Percentiles rank a stretch among this genome's conserved stretches.
phyloP scores from a whole-genome alignment of 1,140 invertebrate species.

The Whitmania pigra region DNA sequence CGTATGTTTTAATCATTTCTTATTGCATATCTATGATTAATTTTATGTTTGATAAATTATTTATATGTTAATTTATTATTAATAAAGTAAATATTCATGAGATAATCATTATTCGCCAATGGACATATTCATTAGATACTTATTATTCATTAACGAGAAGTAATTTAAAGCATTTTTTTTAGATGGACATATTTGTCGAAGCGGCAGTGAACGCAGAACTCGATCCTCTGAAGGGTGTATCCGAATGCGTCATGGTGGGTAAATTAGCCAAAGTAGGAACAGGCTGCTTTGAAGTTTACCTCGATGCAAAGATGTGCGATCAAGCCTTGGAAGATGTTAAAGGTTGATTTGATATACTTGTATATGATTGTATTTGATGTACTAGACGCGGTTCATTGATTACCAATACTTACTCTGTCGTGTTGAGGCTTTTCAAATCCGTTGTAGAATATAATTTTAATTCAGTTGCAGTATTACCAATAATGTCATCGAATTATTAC shows the following conservation, averaged over 20 bases:
- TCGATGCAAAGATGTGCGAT: constrained; percentile 98
- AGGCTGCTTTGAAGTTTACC: constrained; percentile 86
- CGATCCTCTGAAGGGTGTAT: constrained; percentile 96
- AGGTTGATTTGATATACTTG: too few species aligned
- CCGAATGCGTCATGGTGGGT: constrained; percentile 97
- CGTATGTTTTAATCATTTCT: constrained; percentile 29
- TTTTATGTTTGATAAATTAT: too few species aligned
- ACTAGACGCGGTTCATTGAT: constrained; percentile 19
- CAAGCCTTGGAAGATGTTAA: constrained; percentile 85
- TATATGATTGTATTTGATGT: too few species aligned
- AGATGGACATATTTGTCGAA: constrained; percentile 86
- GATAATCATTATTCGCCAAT: too few species aligned
- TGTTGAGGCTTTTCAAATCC: too few species aligned
- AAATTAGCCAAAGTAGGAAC: constrained; percentile 95
- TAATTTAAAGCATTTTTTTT: constrained; percentile 13
- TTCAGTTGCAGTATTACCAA: neutral
- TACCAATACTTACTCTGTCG: too few species aligned
- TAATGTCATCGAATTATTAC: constrained; percentile 16
- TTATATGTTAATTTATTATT: too few species aligned
- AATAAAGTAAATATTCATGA: too few species aligned
- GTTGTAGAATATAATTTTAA: too few species aligned
- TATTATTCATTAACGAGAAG: neutral
- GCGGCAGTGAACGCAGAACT: constrained; percentile 92
- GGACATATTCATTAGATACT: neutral
- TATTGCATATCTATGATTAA: too few species aligned